Evolutionary conservation across 2,113 vertebrate genomes (phyloP).

Genomic region (Struthidea cinerea): DNA sequence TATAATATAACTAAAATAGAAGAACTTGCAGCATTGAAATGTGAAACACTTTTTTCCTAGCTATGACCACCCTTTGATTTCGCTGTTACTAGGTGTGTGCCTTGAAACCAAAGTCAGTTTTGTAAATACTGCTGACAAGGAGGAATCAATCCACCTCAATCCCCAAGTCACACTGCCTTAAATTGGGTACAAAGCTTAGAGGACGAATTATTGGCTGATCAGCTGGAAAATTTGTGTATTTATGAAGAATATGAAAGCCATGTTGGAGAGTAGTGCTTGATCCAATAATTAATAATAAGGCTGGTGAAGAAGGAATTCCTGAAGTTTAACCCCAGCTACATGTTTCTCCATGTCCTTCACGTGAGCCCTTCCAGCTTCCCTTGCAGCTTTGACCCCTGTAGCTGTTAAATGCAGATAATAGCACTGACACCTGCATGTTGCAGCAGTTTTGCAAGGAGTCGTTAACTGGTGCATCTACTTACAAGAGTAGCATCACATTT

Average conservation of each 20-base stretch:
- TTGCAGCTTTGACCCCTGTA: neutral
- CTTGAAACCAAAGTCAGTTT: constrained; percentile 28
- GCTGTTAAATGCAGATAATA: neutral
- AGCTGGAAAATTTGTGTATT: neutral
- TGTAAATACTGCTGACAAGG: constrained; percentile 28
- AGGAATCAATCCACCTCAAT: constrained; percentile 7
- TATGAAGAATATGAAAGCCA: neutral
- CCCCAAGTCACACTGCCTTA: neutral
- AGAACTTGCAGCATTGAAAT: neutral
- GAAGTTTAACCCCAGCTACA: neutral
- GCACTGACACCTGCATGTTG: neutral
- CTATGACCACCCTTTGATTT: neutral
- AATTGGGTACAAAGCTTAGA: neutral
- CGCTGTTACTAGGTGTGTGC: constrained; percentile 14
- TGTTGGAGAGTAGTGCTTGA: neutral
- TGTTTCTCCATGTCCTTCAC: neutral
- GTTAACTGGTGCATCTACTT: neutral
- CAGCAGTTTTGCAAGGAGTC: neutral
- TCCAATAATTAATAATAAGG: neutral
- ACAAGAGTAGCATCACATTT: neutral
- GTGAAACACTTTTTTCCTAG: neutral
- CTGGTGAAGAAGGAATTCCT: neutral
- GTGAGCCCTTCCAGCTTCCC: neutral
- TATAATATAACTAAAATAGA: constrained; percentile 43
- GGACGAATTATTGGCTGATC: constrained; percentile 6